phyloP scores from a whole-genome alignment of 2,888 invertebrate genomes.

The Hyposoter dolosus region DNA sequence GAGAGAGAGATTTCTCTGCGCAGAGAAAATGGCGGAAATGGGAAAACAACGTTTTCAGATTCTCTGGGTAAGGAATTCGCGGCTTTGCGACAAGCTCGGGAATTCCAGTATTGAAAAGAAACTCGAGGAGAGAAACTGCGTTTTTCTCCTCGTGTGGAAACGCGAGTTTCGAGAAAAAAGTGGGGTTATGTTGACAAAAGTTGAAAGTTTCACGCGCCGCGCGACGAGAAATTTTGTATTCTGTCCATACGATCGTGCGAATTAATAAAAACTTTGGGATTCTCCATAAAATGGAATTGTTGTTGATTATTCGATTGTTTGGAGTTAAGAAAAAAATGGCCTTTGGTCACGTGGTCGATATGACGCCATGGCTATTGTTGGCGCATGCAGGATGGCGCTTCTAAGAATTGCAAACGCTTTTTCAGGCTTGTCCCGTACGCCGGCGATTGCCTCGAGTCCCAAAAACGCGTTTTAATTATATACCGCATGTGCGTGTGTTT shows the following conservation, averaged over 20 bases:
- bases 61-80: constrained; percentile 39
- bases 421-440: not conserved
- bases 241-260: not conserved
- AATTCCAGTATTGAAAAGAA: constrained; percentile 43
- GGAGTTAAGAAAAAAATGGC: not conserved
- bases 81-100: constrained; percentile 22
- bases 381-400: not conserved
- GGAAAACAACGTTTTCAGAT: constrained; percentile 35
- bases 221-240: not conserved
- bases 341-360: not conserved
- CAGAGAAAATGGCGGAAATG: constrained; percentile 50
- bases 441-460: constrained; percentile 30
- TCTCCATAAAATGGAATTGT: not conserved
- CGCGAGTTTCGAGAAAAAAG: constrained; percentile 26
- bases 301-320: too few relatives aligned
- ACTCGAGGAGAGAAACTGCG: constrained; percentile 52
- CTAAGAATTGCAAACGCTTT: constrained; percentile 8
- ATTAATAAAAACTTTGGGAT: not conserved
- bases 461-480: constrained; percentile 68
- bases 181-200: constrained; percentile 24
- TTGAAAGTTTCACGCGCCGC: not conserved
- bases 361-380: not conserved
- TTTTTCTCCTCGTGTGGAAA: not conserved
- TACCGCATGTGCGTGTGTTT: constrained; percentile 31
- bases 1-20: constrained; percentile 55